These are phyloP conservation scores for Podarcis raffonei DNA, from an alignment of 2,113 vertebrate genomes.

Conservation along the genomic window DNA sequence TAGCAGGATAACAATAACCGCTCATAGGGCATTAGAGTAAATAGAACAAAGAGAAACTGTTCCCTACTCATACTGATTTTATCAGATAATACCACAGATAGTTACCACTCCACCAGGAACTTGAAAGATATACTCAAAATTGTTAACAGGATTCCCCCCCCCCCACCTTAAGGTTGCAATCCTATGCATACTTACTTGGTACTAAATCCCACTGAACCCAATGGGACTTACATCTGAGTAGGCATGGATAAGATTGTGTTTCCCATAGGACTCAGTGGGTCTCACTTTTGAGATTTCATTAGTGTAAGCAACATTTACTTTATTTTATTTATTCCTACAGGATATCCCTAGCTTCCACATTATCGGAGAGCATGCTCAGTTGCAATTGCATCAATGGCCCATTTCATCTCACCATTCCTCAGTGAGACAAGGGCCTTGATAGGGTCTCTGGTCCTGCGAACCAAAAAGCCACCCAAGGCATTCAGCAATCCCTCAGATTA, in stretches of 20 bases:
- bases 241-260: no score
- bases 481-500: not conserved
- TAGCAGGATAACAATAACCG: not conserved
- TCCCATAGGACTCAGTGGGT: no score
- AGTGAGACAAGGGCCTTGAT: not conserved
- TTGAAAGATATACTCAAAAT: not conserved
- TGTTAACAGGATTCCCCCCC: no score
- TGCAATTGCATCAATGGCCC: not conserved
- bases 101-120: not conserved
- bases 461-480: not conserved
- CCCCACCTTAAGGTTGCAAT: no score
- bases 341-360: not conserved
- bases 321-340: no score
- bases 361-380: not conserved
- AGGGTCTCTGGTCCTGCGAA: not conserved
- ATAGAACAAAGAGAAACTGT: not conserved
- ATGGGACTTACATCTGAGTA: no score
- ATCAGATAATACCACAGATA: not conserved
- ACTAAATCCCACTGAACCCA: no score
- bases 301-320: no score
- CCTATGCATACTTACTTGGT: no score
- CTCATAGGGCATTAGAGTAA: not conserved
- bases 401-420: not conserved
- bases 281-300: no score
- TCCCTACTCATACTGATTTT: not conserved